Conservation (phyloP, 1,140 invertebrate species). For the Cyclargus thomasi region DNA sequence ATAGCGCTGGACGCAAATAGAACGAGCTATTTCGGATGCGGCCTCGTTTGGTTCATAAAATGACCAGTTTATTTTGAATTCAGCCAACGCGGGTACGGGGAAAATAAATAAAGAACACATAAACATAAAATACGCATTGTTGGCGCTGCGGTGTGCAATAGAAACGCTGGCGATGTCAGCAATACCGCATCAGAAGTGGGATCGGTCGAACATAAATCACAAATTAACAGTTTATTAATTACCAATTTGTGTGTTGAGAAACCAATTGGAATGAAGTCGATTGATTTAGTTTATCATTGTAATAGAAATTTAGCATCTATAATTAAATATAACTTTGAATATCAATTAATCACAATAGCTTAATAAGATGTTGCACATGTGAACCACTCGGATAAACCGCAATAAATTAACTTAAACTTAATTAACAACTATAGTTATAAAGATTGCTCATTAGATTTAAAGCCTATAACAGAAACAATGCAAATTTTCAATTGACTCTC, state of each 20-base stretch:
- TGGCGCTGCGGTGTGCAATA: constrained; percentile 26
- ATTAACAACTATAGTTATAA: no score
- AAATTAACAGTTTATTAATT: neutral
- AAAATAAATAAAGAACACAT: constrained; percentile 49
- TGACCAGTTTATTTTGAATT: constrained; percentile 62
- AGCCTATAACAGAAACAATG: no score
- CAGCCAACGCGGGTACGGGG: constrained; percentile 45
- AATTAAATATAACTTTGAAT: no score
- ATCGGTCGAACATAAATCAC: neutral
- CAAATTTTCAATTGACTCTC: no score
- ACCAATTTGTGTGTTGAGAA: neutral
- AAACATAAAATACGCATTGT: constrained; percentile 33
- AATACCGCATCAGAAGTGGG: neutral
- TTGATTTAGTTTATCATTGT: neutral
- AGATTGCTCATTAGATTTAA: no score
- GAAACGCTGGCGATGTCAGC: constrained; percentile 17
- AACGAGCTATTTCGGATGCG: constrained; percentile 48
- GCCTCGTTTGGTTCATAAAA: constrained; percentile 61
- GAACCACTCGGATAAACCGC: no score
- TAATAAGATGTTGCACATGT: no score
- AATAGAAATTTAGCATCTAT: neutral
- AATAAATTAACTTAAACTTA: no score
- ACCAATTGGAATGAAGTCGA: neutral
- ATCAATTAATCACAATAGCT: no score
- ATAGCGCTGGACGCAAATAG: constrained; percentile 37